These are phyloP conservation scores for Blennius ocellaris DNA, from an alignment of 2,113 vertebrate species.

Conservation along the genomic window DNA sequence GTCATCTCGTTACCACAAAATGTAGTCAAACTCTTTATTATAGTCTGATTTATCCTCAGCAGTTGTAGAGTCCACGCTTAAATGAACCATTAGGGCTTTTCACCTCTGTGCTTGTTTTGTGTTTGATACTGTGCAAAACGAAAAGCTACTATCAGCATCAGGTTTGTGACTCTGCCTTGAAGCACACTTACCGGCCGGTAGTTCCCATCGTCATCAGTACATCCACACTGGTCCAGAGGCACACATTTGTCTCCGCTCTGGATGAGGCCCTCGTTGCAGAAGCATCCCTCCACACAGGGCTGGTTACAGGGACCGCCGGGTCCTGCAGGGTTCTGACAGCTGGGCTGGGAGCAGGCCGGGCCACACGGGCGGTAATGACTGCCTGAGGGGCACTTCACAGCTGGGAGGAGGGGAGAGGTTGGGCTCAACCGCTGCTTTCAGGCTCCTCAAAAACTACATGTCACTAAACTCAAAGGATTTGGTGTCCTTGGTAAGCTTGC, in stretches of 20 bases:
- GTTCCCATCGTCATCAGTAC: conserved; percentile 79
- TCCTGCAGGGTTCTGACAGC: conserved; percentile 77
- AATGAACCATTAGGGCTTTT: too few relatives aligned
- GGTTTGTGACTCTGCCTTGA: not conserved
- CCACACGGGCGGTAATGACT: conserved; percentile 84
- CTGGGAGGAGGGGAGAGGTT: conserved; percentile 58
- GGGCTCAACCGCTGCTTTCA: too few relatives aligned
- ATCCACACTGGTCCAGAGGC: conserved; percentile 84
- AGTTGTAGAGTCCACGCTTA: too few relatives aligned
- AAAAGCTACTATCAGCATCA: not conserved
- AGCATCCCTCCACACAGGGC: conserved; percentile 87
- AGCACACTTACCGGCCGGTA: conserved; percentile 82
- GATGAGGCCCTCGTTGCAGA: conserved; percentile 79
- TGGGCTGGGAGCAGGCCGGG: conserved; percentile 81
- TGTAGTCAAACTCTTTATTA: too few relatives aligned
- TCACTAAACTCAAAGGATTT: too few relatives aligned
- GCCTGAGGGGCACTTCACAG: conserved; percentile 80
- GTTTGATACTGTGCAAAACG: not conserved
- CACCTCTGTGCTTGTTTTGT: too few relatives aligned
- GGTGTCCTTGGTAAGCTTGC: too few relatives aligned
- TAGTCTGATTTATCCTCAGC: too few relatives aligned
- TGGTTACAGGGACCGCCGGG: conserved; percentile 61
- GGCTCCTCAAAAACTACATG: too few relatives aligned
- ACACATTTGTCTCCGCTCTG: conserved; percentile 88
- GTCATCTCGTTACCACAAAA: too few relatives aligned